These are phyloP conservation scores for Thunnus maccoyii DNA, from an alignment of 2,113 vertebrate species.

Conservation along the genomic window DNA sequence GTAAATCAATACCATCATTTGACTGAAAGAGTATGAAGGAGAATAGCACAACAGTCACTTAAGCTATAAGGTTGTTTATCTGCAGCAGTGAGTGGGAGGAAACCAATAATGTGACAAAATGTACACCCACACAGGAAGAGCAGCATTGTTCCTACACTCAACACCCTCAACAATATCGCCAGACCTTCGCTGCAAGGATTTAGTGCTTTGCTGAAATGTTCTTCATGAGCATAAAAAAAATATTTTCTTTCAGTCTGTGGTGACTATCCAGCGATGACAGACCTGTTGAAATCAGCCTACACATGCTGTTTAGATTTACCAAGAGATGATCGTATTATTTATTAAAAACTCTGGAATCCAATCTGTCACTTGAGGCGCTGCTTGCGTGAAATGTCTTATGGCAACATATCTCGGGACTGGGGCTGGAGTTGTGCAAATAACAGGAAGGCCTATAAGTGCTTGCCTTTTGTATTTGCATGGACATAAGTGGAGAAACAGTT, in stretches of 20 bases:
- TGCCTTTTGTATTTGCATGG: too few relatives aligned
- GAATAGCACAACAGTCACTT: background rate
- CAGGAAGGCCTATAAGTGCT: too few relatives aligned
- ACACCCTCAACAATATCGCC: background rate
- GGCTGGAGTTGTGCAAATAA: too few relatives aligned
- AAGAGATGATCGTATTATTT: too few relatives aligned
- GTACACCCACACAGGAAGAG: constrained; percentile 9
- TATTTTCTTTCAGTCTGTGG: background rate
- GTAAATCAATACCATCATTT: background rate
- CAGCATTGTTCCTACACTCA: constrained; percentile 8
- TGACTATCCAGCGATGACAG: background rate
- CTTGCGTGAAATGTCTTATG: too few relatives aligned
- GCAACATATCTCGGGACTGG: too few relatives aligned
- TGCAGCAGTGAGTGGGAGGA: constrained; percentile 24
- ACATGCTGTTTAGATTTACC: too few relatives aligned
- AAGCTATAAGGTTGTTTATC: constrained; percentile 24
- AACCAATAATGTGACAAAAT: constrained; percentile 37
- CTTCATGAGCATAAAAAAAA: background rate
- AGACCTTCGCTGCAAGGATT: constrained; percentile 11
- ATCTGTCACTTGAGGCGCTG: too few relatives aligned
- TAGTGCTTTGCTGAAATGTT: background rate
- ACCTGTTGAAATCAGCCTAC: background rate
- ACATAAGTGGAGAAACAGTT: too few relatives aligned
- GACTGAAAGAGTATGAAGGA: background rate
- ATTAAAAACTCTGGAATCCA: too few relatives aligned